A percentile compares a stretch with the other conserved stretches of the same genome.
These are phyloP conservation scores for Podiceps cristatus DNA, from an alignment of 2,113 vertebrate genomes.

Conservation along the genomic window DNA sequence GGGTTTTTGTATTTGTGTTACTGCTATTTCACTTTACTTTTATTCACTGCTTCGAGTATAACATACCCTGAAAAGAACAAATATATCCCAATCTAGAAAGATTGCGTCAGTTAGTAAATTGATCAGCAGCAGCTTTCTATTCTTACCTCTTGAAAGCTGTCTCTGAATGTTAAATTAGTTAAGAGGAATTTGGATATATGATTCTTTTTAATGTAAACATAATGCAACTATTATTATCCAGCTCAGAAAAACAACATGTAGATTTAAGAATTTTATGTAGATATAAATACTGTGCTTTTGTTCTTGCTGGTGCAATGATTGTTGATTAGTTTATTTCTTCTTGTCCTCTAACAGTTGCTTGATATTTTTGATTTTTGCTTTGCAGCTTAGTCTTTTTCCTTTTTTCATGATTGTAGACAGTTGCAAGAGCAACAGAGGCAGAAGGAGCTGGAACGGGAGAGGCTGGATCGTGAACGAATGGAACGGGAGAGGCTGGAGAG, in stretches of 20 bases:
- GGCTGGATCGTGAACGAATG: slow-evolving; percentile 80
- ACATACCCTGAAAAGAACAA: neutral
- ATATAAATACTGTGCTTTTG: neutral
- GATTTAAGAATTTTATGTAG: neutral
- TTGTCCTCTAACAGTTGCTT: neutral
- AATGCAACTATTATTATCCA: neutral
- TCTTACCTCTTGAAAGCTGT: neutral
- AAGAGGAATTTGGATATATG: neutral
- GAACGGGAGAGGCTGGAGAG: slow-evolving; percentile 82
- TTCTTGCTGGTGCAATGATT: neutral
- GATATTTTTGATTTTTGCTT: neutral
- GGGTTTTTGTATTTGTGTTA: neutral
- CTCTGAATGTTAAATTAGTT: neutral
- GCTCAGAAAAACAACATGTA: neutral
- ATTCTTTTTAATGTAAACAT: neutral
- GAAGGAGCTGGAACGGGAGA: slow-evolving; percentile 87
- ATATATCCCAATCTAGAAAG: slow-evolving; percentile 2
- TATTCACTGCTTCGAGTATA: neutral
- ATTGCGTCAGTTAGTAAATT: slow-evolving; percentile 18
- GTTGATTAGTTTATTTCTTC: neutral
- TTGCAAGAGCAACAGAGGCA: slow-evolving; percentile 94
- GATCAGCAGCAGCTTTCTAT: neutral
- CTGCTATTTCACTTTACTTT: neutral
- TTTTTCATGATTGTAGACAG: slow-evolving; percentile 79
- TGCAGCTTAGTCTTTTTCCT: slow-evolving; percentile 24